Percentiles rank a stretch among this genome's conserved stretches.
phyloP scores from a whole-genome alignment of 2,888 invertebrate species.

The Ethmia dodecea region DNA sequence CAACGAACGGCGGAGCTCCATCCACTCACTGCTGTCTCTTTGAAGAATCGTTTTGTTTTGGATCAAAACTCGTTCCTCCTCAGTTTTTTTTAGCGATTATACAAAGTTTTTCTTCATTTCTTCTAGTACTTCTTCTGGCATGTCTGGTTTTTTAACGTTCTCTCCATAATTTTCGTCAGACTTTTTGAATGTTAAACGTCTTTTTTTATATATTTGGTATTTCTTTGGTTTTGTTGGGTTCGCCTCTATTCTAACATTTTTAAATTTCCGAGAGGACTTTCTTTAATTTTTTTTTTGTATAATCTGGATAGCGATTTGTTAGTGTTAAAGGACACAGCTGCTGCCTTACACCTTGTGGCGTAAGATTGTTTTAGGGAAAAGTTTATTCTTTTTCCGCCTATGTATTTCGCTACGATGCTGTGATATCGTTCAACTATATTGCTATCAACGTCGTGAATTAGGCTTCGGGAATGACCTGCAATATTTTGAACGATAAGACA shows the following conservation, averaged over 20 bases:
- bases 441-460: slow-evolving; percentile 13
- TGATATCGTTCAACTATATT: slow-evolving; percentile 11
- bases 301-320: slow-evolving; percentile 1
- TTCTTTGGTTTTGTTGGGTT: not conserved
- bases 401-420: slow-evolving; percentile 12
- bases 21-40: slow-evolving; percentile 15
- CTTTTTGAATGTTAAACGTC: not conserved
- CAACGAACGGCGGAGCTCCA: slow-evolving; percentile 13
- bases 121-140: not conserved
- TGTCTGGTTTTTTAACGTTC: not conserved
- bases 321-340: slow-evolving; percentile 5
- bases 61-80: slow-evolving; percentile 1
- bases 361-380: slow-evolving; percentile 2
- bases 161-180: slow-evolving; percentile 1
- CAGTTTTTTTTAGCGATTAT: not conserved
- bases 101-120: not conserved
- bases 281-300: slow-evolving; percentile 5
- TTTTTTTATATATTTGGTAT: slow-evolving; percentile 2
- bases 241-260: not conserved
- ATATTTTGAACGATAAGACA: not conserved
- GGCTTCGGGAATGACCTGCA: slow-evolving; percentile 9
- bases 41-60: slow-evolving; percentile 11
- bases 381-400: slow-evolving; percentile 12
- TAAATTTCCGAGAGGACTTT: slow-evolving; percentile 4
- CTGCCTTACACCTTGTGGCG: not conserved